phyloP scores from a whole-genome alignment of 2,113 vertebrate genomes.

The Columba janthina region DNA sequence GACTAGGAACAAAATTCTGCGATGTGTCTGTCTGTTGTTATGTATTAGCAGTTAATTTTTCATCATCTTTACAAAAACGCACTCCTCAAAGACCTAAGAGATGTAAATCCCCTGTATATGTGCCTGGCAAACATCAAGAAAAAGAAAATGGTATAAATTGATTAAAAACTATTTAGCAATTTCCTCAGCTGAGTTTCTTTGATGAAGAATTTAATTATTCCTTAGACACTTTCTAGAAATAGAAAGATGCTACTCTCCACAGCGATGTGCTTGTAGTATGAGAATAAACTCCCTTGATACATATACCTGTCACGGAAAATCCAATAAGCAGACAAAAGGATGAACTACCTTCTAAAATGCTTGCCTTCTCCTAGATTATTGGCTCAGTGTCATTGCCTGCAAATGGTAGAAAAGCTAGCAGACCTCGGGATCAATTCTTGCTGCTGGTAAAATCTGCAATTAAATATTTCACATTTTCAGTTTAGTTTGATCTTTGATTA shows the following conservation, averaged over 20 bases:
- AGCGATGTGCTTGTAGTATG: neutral
- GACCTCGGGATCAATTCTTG: neutral
- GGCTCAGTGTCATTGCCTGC: neutral
- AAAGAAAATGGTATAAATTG: neutral
- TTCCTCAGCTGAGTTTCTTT: conserved; percentile 12
- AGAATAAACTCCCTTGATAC: neutral
- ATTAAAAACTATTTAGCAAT: neutral
- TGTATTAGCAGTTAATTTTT: neutral
- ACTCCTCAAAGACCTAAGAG: neutral
- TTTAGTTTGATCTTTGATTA: conserved; percentile 20
- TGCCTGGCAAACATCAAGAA: neutral
- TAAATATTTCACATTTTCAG: neutral
- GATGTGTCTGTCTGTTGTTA: neutral
- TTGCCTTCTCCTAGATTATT: neutral
- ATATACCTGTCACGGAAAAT: neutral
- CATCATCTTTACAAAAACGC: neutral
- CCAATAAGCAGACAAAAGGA: neutral
- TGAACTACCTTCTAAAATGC: neutral
- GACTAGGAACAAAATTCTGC: neutral
- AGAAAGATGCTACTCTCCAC: neutral
- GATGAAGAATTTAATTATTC: conserved; percentile 5
- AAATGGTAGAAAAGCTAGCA: neutral
- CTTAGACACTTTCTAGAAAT: conserved; percentile 13
- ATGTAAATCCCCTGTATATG: neutral
- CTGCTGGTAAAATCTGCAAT: neutral